Conservation (phyloP, 1,140 invertebrate species). For the Lordiphosa collinella region DNA sequence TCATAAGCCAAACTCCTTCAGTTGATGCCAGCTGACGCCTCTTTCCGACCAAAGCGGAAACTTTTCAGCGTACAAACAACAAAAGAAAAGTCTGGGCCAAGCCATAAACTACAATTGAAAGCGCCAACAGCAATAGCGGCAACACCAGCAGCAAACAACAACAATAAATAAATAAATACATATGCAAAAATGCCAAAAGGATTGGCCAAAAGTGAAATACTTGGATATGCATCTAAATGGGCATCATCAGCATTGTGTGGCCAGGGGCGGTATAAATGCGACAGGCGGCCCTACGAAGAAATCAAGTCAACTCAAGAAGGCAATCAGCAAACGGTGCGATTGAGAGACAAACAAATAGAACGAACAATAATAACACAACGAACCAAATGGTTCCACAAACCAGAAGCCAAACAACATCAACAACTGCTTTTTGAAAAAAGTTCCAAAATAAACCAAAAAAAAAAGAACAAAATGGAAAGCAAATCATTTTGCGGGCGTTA, state of each 20-base stretch:
- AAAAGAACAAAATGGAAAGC: constrained; percentile 33
- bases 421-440: not conserved
- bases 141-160: constrained; percentile 10
- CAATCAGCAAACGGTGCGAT: constrained; percentile 61
- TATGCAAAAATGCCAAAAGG: constrained; percentile 69
- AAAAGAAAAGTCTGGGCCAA: constrained; percentile 31
- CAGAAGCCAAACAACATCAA: constrained; percentile 12
- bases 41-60: constrained; percentile 29
- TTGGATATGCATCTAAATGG: constrained; percentile 74
- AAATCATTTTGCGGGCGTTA: constrained; percentile 63
- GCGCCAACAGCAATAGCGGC: constrained; percentile 30
- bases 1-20: constrained; percentile 45
- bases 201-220: constrained; percentile 72
- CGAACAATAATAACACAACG: constrained; percentile 21
- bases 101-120: constrained; percentile 69
- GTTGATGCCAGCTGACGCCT: constrained; percentile 47
- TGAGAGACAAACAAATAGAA: constrained; percentile 56
- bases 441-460: not conserved
- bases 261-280: constrained; percentile 34
- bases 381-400: constrained; percentile 7
- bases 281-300: constrained; percentile 17
- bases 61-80: constrained; percentile 64
- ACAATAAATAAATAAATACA: constrained; percentile 64
- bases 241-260: constrained; percentile 67
- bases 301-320: constrained; percentile 41